phyloP scores from a whole-genome alignment of 2,888 invertebrate species.

The Leucophenga montana region DNA sequence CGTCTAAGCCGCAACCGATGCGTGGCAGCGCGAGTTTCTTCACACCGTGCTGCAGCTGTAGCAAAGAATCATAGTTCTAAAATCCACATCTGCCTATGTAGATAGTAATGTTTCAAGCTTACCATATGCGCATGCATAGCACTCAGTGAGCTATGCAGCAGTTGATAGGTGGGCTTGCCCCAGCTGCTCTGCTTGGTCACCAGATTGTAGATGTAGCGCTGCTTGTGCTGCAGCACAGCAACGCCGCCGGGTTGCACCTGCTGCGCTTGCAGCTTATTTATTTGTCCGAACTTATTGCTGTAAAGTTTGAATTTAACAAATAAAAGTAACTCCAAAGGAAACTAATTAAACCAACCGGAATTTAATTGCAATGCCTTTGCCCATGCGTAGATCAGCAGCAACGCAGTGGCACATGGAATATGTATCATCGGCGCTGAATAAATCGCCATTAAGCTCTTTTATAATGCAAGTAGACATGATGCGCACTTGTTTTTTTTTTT shows the following conservation, averaged over 20 bases:
- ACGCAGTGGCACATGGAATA: constrained; percentile 76
- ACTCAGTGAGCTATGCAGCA: constrained; percentile 71
- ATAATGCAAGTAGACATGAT: constrained; percentile 40
- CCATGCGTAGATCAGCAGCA: constrained; percentile 76
- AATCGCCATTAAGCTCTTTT: constrained; percentile 74
- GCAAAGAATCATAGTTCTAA: background rate
- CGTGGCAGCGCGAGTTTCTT: constrained; percentile 77
- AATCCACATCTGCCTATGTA: background rate
- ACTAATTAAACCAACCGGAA: constrained; percentile 56
- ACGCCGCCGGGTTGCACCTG: constrained; percentile 73
- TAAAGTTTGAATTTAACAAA: background rate
- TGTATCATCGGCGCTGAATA: constrained; percentile 73
- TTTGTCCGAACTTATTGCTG: constrained; percentile 67
- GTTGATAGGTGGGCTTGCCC: constrained; percentile 74
- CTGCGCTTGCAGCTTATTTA: constrained; percentile 59
- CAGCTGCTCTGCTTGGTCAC: constrained; percentile 76
- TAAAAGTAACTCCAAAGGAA: background rate
- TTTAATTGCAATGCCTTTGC: constrained; percentile 75
- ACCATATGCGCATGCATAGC: constrained; percentile 71
- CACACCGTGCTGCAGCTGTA: constrained; percentile 73
- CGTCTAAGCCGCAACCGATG: constrained; percentile 80
- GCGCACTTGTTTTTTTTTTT: background rate
- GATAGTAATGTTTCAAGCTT: constrained; percentile 30
- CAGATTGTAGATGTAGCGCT: constrained; percentile 76
- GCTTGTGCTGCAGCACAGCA: constrained; percentile 71